phyloP scores from a whole-genome alignment of 2,888 invertebrate species.

The Omphaloscelis lunosa region DNA sequence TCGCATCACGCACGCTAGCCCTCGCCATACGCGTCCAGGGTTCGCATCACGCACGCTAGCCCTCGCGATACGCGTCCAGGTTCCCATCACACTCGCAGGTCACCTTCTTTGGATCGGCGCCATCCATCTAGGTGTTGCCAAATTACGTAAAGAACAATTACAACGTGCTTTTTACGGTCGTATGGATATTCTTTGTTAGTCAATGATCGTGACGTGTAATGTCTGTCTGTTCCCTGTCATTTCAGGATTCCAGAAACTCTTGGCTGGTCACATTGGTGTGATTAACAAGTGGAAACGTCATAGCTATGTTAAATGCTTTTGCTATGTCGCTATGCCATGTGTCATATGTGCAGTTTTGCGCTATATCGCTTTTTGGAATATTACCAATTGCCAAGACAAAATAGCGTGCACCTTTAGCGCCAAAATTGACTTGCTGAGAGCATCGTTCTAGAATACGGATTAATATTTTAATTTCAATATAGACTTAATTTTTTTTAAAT shows the following conservation, averaged over 20 bases:
- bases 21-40: not conserved
- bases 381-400: constrained; percentile 15
- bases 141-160: not conserved
- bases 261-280: not conserved
- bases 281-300: not conserved
- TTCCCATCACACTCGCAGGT: too few species aligned
- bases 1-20: too few species aligned
- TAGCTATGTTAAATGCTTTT: not conserved
- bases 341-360: not conserved
- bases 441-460: not conserved
- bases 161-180: not conserved
- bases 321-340: not conserved
- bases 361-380: not conserved
- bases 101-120: not conserved
- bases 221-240: not conserved
- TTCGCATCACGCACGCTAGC: not conserved
- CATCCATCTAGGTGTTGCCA: not conserved
- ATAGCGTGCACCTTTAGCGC: not conserved
- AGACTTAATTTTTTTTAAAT: not conserved
- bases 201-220: not conserved
- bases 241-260: not conserved
- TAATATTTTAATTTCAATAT: not conserved
- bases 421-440: not conserved
- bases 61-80: not conserved
- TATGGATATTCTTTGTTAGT: not conserved